Evolutionary conservation across 2,797 vertebrate species (phyloP).

Genomic region (Lutjanus campechanus): DNA sequence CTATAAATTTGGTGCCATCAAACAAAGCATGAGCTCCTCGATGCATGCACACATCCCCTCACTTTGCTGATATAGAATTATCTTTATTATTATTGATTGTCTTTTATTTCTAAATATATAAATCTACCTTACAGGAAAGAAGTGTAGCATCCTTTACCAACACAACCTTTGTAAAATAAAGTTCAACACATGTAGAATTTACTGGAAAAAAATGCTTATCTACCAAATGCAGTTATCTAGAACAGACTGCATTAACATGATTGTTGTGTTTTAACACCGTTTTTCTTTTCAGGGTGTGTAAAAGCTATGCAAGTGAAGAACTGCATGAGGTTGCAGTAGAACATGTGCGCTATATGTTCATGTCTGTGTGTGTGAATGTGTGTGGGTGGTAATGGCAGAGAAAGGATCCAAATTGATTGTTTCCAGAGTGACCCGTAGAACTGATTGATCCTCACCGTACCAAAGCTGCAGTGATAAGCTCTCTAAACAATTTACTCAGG

Average conservation of each 20-base stretch:
- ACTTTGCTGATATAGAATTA: conserved; percentile 27
- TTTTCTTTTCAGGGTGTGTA: conserved; percentile 24
- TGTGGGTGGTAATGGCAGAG: conserved; percentile 57
- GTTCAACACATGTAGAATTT: not conserved
- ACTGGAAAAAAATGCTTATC: not conserved
- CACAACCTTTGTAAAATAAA: not conserved
- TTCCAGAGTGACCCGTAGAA: conserved; percentile 71
- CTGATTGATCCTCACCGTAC: conserved; percentile 72
- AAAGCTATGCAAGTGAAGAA: not conserved
- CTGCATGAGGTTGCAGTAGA: not conserved
- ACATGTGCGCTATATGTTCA: conserved; percentile 21
- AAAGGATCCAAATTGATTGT: conserved; percentile 78
- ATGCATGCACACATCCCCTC: conserved; percentile 60
- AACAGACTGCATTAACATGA: not conserved
- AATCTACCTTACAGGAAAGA: conserved; percentile 3
- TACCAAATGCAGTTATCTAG: not conserved
- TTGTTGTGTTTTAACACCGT: not conserved
- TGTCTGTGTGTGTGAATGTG: conserved; percentile 29
- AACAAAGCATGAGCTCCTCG: conserved; percentile 64
- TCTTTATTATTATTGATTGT: not conserved
- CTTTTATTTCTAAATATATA: not conserved
- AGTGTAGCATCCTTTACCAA: not conserved
- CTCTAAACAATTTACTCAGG: conserved; percentile 42
- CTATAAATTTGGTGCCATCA: conserved; percentile 43
- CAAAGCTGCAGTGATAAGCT: conserved; percentile 59